Percentiles rank a stretch among this genome's conserved stretches.
These are phyloP conservation scores for Agonopterix alstromeriana DNA, from an alignment of 2,888 invertebrate species.

Conservation along the genomic window DNA sequence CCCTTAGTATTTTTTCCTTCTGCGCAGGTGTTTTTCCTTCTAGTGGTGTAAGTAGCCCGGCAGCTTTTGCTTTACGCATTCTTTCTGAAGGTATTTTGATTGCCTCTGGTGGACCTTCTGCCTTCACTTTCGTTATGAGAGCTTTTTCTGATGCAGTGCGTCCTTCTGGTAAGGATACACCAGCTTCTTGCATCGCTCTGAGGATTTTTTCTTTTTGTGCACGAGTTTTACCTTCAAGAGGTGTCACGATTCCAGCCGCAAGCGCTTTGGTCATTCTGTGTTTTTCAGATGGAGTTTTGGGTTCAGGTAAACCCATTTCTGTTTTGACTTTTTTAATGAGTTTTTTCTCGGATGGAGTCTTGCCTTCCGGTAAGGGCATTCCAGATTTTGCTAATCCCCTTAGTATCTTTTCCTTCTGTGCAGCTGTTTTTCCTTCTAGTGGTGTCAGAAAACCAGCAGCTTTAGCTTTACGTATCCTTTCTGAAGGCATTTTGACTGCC, in stretches of 20 bases:
- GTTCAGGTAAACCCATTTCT: constrained; percentile 26
- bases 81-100: constrained; percentile 12
- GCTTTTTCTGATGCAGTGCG: constrained; percentile 21
- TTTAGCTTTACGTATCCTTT: constrained; percentile 14
- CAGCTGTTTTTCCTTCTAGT: constrained; percentile 18
- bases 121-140: constrained; percentile 7
- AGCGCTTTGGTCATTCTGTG: constrained; percentile 13
- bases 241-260: constrained; percentile 19
- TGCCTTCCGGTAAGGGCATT: constrained; percentile 22
- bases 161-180: constrained; percentile 19
- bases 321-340: constrained; percentile 15
- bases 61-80: constrained; percentile 13
- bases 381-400: constrained; percentile 11
- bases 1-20: constrained; percentile 13
- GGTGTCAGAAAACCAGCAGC: constrained; percentile 16
- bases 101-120: constrained; percentile 6
- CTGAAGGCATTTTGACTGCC: constrained; percentile 7
- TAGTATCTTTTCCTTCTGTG: constrained; percentile 21
- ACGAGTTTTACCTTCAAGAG: constrained; percentile 15
- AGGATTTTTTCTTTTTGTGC: constrained; percentile 25
- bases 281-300: constrained; percentile 18
- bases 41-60: constrained; percentile 23
- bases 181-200: constrained; percentile 5
- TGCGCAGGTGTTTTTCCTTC: constrained; percentile 22
- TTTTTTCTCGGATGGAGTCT: constrained; percentile 24